phyloP scores from a whole-genome alignment of 2,113 vertebrate species.

The Pterocles burchelli region DNA sequence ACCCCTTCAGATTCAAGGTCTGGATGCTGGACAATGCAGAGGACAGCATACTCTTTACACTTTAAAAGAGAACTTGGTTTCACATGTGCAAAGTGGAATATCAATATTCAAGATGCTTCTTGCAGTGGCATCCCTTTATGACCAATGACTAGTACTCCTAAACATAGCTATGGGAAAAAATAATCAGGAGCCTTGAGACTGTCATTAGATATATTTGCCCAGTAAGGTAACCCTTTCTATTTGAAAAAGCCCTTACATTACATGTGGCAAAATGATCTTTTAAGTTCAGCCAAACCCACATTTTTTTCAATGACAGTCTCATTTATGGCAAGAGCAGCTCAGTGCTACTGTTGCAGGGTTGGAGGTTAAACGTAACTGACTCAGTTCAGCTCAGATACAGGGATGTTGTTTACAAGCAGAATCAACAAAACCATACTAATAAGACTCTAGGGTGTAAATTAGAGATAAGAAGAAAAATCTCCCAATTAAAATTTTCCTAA shows the following conservation, averaged over 20 bases:
- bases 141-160: background rate
- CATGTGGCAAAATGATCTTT: background rate
- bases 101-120: background rate
- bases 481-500: constrained; percentile 67
- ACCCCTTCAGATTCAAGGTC: background rate
- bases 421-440: constrained; percentile 65
- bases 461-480: constrained; percentile 67
- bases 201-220: background rate
- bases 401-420: constrained; percentile 51
- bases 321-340: background rate
- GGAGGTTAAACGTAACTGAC: constrained; percentile 38
- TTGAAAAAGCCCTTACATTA: background rate
- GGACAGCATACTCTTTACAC: background rate
- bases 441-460: constrained; percentile 65
- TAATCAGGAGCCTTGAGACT: background rate
- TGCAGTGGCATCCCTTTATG: background rate
- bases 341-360: constrained; percentile 2
- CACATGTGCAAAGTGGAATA: background rate
- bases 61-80: background rate
- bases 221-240: background rate
- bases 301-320: background rate
- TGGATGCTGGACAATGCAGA: background rate
- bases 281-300: background rate
- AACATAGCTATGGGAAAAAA: background rate
- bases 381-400: constrained; percentile 46